Evolutionary conservation across 2,888 invertebrate species (phyloP), one percentile per base, ranked within the genome.

Genomic region (Atherix ibis): DNA sequence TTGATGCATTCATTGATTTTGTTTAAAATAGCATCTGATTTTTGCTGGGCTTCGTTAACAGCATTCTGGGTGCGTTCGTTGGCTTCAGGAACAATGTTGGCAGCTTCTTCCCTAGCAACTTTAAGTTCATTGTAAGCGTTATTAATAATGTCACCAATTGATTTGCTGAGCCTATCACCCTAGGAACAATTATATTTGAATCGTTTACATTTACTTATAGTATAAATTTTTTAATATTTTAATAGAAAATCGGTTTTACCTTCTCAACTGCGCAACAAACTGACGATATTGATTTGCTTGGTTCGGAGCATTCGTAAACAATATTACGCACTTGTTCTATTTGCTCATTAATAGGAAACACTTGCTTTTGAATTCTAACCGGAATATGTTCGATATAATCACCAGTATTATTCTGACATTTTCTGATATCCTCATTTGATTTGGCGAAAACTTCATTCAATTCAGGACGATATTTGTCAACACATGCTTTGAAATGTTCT

Each of bases 391-490:
- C 19, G 16, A 32, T 31, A 4, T 32, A 27, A 8, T 16, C 15
- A 5, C 19, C 16, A n/a, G 36, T 32, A 22, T n/a, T 14, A n/a
- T 26, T 26, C 12, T 26, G 19, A 12, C 24, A 27, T 12, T 32
- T 18, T 22, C 27, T 31, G n/a, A 36, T 24, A 5, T 22, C 24
- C 10, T 27, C 19, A 5, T 13, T 24, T 5, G 36, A 8, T 13
- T 31, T 31, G 14, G 17, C 14, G 9, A 25, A 13, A 12, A 36
- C 18, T 14, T 31, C 32, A 4, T 24, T 15, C 9, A 36, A 27
- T 22, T 24, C 17, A 17, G 31, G 31, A 13, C 36, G 32, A 16
- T 19, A 28, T 12, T 31, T 32, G n/a, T 36, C 27, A 16, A 32
- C 27, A 12, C 36, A 36, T 13, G 13, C 36, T 9, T 19, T n/a